A percentile compares a stretch with the other conserved stretches of the same genome.
Evolutionary conservation across 2,797 vertebrate species (phyloP).

Genomic region (Gobio occitaniae): DNA sequence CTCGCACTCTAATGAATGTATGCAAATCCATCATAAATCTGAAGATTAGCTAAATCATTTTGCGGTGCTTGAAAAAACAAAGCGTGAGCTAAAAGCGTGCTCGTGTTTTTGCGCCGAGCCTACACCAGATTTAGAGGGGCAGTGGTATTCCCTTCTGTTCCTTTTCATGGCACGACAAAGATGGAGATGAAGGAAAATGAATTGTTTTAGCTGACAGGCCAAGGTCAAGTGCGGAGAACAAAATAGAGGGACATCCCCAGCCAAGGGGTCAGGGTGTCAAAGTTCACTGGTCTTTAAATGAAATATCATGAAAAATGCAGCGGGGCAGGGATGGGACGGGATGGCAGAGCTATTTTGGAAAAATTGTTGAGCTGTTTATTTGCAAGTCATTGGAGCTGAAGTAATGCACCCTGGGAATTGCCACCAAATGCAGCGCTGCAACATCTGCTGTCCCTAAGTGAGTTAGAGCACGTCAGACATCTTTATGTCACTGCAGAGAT

Average conservation of each 20-base stretch:
- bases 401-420: slow-evolving; percentile 99
- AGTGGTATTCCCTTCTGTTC: neutral
- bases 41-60: slow-evolving; percentile 85
- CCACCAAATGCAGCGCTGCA: slow-evolving; percentile 92
- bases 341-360: slow-evolving; percentile 84
- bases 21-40: slow-evolving; percentile 87
- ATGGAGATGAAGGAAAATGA: slow-evolving; percentile 36
- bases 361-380: slow-evolving; percentile 93
- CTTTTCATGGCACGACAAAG: slow-evolving; percentile 23
- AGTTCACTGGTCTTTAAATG: slow-evolving; percentile 70
- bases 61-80: slow-evolving; percentile 59
- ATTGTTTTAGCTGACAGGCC: slow-evolving; percentile 50
- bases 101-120: slow-evolving; percentile 10
- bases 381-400: slow-evolving; percentile 99
- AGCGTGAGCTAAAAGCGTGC: slow-evolving; percentile 31
- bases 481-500: slow-evolving; percentile 95
- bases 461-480: slow-evolving; percentile 99
- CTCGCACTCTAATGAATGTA: slow-evolving; percentile 82
- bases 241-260: slow-evolving; percentile 33
- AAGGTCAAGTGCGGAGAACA: slow-evolving; percentile 49
- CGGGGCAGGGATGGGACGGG: slow-evolving; percentile 62
- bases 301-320: slow-evolving; percentile 78
- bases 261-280: slow-evolving; percentile 71
- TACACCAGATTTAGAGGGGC: slow-evolving; percentile 6
- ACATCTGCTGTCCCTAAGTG: slow-evolving; percentile 99